These are phyloP conservation scores for Hormiphora californensis DNA, from an alignment of 37 sponge, comb jelly and placozoan species.

Conservation along the genomic window DNA sequence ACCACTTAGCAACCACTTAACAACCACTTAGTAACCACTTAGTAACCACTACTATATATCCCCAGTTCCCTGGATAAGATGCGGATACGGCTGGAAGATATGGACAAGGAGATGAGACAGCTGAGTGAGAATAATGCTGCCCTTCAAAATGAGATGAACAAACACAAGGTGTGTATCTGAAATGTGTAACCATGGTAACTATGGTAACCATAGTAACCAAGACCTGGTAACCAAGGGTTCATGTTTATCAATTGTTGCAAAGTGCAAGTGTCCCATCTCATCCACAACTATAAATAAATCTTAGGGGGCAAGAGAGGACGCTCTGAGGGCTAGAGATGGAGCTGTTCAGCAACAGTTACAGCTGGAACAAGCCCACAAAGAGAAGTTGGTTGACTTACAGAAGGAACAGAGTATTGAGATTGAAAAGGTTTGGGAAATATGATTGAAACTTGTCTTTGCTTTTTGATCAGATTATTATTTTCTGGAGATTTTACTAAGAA, in stretches of 20 bases:
- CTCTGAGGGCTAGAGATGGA: neutral
- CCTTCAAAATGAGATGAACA: neutral
- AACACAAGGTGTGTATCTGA: no score
- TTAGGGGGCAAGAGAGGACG: neutral
- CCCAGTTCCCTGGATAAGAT: conserved; percentile 8
- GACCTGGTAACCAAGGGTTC: neutral
- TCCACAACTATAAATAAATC: neutral
- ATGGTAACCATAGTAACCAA: no score
- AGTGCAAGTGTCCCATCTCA: neutral
- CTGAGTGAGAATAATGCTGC: neutral
- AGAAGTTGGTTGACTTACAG: neutral
- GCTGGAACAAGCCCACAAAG: neutral
- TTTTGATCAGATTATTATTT: neutral
- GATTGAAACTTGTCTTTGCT: neutral
- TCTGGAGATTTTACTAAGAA: neutral
- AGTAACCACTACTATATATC: no score
- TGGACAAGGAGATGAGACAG: neutral
- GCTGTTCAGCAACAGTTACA: neutral
- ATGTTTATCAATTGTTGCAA: neutral
- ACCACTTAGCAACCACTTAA: no score
- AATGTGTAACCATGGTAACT: no score
- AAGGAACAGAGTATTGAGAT: neutral
- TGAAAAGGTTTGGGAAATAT: neutral
- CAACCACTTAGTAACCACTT: no score
- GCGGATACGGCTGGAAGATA: neutral